Base-by-base conservation (phyloP, 1,140 invertebrate genomes). In the Dreissena polymorpha region DNA sequence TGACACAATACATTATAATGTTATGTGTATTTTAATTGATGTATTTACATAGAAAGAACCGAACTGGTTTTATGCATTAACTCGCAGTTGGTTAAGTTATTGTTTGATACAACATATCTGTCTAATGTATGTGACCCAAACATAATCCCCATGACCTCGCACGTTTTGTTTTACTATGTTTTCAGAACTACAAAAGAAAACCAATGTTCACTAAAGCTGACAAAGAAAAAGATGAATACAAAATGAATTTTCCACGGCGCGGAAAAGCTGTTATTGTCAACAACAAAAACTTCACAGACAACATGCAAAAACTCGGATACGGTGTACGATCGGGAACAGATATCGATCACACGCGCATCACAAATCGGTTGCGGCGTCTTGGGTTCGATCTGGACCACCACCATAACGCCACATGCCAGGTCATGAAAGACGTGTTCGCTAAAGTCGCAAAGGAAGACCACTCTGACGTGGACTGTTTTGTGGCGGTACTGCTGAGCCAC, bases 401-500 rank as follows among this genome's bases (percentile, higher is more conserved):
- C 57, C 73, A 76, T 71, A 67, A 83, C 68, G 55, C 64, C 18
- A 83, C 81, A 0, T 76, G 81, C 55, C 64, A 50, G n/a, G 18
- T 49, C 8, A 83, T 83, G 29, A 76, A 68, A 64, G 39, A 63
- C 10, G 67, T 55, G 39, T 83, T 83, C 21, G 12, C 23, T 13
- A 7, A 55, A 10, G 81, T 65, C 6, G 81, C 81, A 10, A 49
- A 39, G n/a, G 25, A 76, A 18, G 86, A 88, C 64, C 86, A 87
- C 27, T 71, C 55, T 29, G 68, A 86, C 21, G 83, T 60, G 55
- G 82, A 88, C 64, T 87, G 86, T 64, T 88, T 88, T 53, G 85
- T 86, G 16, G 83, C 71, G 50, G 79, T 76, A n/a, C 81, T 91
- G 21, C 65, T 92, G n/a, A 88, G 86, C 13, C 91, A 91, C 70